Conservation (phyloP, 2,888 invertebrate species). For the Zele albiditarsus region DNA sequence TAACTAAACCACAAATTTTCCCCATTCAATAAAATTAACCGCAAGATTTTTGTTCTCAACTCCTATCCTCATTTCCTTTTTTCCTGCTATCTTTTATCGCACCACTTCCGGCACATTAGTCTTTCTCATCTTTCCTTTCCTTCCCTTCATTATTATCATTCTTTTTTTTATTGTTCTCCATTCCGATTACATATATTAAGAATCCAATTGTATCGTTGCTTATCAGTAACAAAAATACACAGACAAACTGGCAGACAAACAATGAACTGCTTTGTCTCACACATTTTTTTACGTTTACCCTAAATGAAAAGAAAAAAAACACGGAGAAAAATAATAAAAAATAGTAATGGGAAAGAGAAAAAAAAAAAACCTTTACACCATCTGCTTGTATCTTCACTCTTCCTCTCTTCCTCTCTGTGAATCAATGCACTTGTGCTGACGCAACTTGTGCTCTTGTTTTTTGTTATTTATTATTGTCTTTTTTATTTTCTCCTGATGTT, state of each 20-base stretch:
- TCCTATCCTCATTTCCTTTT: neutral
- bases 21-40: neutral
- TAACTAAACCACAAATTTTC: neutral
- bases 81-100: neutral
- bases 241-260: neutral
- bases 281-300: neutral
- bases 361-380: neutral
- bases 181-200: neutral
- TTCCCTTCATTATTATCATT: neutral
- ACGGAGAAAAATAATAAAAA: neutral
- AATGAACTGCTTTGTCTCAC: neutral
- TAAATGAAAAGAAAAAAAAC: neutral
- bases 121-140: neutral
- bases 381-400: neutral
- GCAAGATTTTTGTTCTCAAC: neutral
- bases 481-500: neutral
- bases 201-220: neutral
- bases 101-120: neutral
- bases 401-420: neutral
- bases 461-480: neutral
- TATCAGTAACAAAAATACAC: neutral
- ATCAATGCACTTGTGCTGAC: neutral
- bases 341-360: neutral
- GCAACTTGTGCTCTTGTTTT: neutral
- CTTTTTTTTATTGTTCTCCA: neutral